Conservation (phyloP, 2,113 vertebrate genomes). For the Pagrus major region DNA sequence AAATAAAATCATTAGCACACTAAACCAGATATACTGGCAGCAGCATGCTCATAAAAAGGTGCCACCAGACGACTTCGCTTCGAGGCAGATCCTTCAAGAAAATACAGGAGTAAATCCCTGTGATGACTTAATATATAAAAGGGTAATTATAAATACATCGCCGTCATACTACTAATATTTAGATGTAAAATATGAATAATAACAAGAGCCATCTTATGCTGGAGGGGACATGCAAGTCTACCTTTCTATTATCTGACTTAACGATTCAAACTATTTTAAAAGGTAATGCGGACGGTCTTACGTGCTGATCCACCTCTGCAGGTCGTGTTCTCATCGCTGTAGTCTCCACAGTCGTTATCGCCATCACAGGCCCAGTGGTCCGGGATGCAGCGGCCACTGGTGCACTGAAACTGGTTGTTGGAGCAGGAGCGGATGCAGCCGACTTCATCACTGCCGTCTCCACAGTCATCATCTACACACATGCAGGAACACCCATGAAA, state of each 20-base stretch:
- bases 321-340: constrained; percentile 93
- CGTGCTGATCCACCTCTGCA: constrained; percentile 89
- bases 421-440: constrained; percentile 91
- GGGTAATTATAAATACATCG: background rate
- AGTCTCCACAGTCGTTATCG: constrained; percentile 97
- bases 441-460: constrained; percentile 93
- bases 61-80: background rate
- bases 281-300: constrained; percentile 67
- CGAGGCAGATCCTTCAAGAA: background rate
- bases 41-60: background rate
- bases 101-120: background rate
- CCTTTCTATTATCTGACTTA: background rate
- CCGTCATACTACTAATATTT: background rate
- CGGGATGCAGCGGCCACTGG: constrained; percentile 93
- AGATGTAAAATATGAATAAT: constrained; percentile 1
- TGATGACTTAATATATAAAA: background rate
- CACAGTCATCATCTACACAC: constrained; percentile 93
- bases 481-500: constrained; percentile 1
- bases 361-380: constrained; percentile 96
- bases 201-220: background rate
- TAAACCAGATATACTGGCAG: constrained; percentile 15
- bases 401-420: constrained; percentile 91
- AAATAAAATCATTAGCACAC: constrained; percentile 41
- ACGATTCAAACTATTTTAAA: background rate
- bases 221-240: background rate